phyloP scores from a whole-genome alignment of 2,888 invertebrate genomes.

The Urechis unicinctus region DNA sequence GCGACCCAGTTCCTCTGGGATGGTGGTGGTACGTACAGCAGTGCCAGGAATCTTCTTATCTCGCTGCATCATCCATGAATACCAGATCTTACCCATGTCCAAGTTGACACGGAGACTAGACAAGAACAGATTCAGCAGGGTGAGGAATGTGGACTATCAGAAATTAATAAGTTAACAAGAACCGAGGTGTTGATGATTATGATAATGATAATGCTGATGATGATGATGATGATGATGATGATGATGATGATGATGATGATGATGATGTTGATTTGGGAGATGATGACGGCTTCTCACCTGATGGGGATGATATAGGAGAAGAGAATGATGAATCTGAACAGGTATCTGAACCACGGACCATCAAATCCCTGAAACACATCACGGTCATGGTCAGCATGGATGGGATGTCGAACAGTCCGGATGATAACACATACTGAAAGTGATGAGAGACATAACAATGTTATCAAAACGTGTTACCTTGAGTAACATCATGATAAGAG shows the following conservation, averaged over 20 bases:
- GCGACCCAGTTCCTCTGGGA: constrained; percentile 94
- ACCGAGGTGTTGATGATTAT: neutral
- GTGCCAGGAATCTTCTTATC: constrained; percentile 90
- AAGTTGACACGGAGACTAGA: constrained; percentile 89
- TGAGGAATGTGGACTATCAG: neutral
- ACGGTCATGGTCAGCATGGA: neutral
- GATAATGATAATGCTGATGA: neutral
- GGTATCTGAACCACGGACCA: constrained; percentile 93
- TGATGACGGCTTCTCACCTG: constrained; percentile 56
- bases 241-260: neutral
- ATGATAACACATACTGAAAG: too few relatives aligned
- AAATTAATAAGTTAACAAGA: neutral
- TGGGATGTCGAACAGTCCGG: neutral
- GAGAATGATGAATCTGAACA: constrained; percentile 90
- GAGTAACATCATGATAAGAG: constrained; percentile 88
- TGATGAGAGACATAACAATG: neutral
- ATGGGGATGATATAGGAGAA: constrained; percentile 99
- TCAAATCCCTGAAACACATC: constrained; percentile 71
- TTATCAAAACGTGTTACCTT: constrained; percentile 56
- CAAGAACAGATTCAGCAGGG: constrained; percentile 6
- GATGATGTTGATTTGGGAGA: neutral
- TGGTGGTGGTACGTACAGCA: constrained; percentile 93
- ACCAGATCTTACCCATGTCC: constrained; percentile 97
- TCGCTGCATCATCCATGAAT: constrained; percentile 91
- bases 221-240: neutral